Evolutionary conservation across 2,888 invertebrate species (phyloP).

Genomic region (Trissonchulus sp.): DNA sequence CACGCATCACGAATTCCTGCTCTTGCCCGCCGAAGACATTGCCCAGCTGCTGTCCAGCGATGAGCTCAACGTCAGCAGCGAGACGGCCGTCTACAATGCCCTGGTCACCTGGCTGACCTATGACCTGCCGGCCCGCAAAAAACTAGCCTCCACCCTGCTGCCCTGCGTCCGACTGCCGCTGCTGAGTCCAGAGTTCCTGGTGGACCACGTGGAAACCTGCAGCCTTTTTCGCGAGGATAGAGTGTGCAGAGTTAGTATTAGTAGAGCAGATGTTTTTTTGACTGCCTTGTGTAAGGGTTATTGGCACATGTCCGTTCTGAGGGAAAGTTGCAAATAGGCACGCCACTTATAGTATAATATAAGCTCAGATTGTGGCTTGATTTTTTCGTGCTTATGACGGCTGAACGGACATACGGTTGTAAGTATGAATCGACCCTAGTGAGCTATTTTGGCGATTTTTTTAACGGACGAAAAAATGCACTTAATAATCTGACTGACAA

Average conservation of each 20-base stretch:
- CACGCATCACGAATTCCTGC: slow-evolving; percentile 73
- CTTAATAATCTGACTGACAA: too few relatives aligned
- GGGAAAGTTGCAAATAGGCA: too few relatives aligned
- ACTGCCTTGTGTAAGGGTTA: too few relatives aligned
- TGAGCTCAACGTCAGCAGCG: slow-evolving; percentile 82
- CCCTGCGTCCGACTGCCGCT: slow-evolving; percentile 63
- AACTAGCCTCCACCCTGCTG: slow-evolving; percentile 71
- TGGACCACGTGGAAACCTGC: slow-evolving; percentile 73
- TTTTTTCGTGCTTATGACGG: too few relatives aligned
- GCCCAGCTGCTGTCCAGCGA: slow-evolving; percentile 72
- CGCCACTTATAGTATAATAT: too few relatives aligned
- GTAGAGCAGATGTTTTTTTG: too few relatives aligned
- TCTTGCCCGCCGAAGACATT: slow-evolving; percentile 71
- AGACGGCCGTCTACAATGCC: slow-evolving; percentile 82
- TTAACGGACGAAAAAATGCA: too few relatives aligned
- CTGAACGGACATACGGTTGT: too few relatives aligned
- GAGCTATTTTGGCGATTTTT: too few relatives aligned
- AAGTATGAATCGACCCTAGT: too few relatives aligned
- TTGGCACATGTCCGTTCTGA: too few relatives aligned
- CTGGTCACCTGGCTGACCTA: slow-evolving; percentile 80
- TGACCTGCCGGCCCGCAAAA: slow-evolving; percentile 65
- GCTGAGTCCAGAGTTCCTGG: slow-evolving; percentile 64
- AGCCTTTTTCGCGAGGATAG: slow-evolving; percentile 62
- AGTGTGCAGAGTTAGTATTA: slow-evolving; percentile 67
- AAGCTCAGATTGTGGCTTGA: too few relatives aligned